Percentiles rank a stretch among this genome's conserved stretches.
These are phyloP conservation scores for Drosophila monieri DNA, from an alignment of 2,888 invertebrate species.

Conservation along the genomic window DNA sequence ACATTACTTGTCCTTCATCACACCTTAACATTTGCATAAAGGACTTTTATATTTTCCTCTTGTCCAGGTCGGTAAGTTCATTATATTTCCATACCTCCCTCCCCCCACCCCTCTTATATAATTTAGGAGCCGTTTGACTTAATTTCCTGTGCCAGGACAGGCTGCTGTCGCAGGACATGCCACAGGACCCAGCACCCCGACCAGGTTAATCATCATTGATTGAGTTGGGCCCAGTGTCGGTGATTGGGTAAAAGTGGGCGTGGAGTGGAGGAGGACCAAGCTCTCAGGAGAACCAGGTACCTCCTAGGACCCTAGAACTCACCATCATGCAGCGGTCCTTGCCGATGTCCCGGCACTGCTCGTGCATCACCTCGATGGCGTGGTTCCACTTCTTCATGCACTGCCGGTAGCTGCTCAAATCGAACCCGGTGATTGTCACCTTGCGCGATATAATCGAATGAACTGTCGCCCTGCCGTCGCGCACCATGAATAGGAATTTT, in stretches of 20 bases:
- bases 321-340: conserved; percentile 90
- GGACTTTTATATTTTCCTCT: background rate
- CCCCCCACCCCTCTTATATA: background rate
- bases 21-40: background rate
- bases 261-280: background rate
- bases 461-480: conserved; percentile 98
- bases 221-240: conserved; percentile 7
- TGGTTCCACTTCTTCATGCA: conserved; percentile 98
- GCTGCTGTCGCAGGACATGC: background rate
- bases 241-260: conserved; percentile 5
- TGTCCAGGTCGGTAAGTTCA: background rate
- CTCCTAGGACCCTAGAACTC: conserved; percentile 51
- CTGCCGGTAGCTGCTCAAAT: conserved; percentile 95
- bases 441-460: conserved; percentile 99
- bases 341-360: conserved; percentile 94
- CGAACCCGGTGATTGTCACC: conserved; percentile 92
- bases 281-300: background rate
- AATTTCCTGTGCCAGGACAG: conserved; percentile 26
- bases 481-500: conserved; percentile 98
- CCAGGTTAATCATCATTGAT: conserved; percentile 31
- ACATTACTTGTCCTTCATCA: no score
- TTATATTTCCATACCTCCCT: background rate
- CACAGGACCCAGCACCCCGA: conserved; percentile 9
- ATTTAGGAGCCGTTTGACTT: conserved; percentile 7
- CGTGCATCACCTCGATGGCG: conserved; percentile 97